Evolutionary conservation across 2,797 vertebrate genomes (phyloP).

Genomic region (Rhabdophis nuchalis): DNA sequence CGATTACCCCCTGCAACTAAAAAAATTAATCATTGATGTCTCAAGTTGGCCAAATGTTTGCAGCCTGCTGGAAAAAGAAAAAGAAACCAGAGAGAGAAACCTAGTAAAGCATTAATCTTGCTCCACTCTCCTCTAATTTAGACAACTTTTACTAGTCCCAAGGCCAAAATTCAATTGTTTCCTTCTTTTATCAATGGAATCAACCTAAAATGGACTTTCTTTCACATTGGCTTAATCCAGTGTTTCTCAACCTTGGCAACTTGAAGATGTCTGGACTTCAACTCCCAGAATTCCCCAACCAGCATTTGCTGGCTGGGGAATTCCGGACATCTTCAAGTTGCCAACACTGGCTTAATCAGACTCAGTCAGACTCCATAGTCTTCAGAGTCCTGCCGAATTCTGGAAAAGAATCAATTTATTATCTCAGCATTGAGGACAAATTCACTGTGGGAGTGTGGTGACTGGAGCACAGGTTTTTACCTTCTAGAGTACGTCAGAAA

Average conservation of each 20-base stretch:
- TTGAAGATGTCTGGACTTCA: no score
- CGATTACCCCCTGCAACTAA: slow-evolving; percentile 61
- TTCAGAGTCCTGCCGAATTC: slow-evolving; percentile 27
- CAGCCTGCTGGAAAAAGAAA: slow-evolving; percentile 58
- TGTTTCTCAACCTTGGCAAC: no score
- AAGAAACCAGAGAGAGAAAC: background rate
- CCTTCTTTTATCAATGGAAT: slow-evolving; percentile 44
- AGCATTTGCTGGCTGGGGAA: no score
- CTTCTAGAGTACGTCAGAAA: background rate
- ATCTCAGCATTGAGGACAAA: slow-evolving; percentile 9
- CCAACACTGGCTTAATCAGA: slow-evolving; percentile 27
- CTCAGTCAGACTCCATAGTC: slow-evolving; percentile 41
- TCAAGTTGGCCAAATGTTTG: slow-evolving; percentile 61
- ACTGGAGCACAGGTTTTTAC: background rate
- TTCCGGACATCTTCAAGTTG: no score
- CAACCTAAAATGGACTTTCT: slow-evolving; percentile 51
- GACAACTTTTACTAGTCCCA: slow-evolving; percentile 56
- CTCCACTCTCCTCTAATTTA: slow-evolving; percentile 56
- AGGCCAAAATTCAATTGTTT: slow-evolving; percentile 47
- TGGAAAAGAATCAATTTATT: slow-evolving; percentile 36
- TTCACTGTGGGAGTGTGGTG: background rate
- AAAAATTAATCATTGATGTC: slow-evolving; percentile 60
- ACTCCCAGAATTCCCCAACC: no score
- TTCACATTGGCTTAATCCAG: slow-evolving; percentile 29
- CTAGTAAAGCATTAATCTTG: slow-evolving; percentile 65